Evolutionary conservation across 2,113 vertebrate species (phyloP), one percentile per base, ranked within the genome.

Genomic region (Apistogramma diplotaenia): DNA sequence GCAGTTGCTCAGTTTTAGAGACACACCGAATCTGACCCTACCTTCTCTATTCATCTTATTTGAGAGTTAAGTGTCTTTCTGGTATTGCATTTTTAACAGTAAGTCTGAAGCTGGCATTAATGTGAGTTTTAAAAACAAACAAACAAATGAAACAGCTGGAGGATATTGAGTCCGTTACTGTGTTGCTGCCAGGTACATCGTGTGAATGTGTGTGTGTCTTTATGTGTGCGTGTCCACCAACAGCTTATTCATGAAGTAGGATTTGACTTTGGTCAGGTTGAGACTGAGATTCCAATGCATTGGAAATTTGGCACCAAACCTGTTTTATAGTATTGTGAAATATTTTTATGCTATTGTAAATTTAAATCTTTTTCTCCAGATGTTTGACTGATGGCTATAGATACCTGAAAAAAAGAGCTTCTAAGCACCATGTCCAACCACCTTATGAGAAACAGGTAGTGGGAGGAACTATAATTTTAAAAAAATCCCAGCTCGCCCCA

Each of bases 31-130:
- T 78, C 9, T 11, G 74, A 54, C 65, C 79, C 79, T 71, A 65
- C 78, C 54, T 58, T 49, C 13, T 54, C n/a, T 21, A 31, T 15
- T 77, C 78, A 76, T 29, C 27, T 58, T 87, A 77, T 77, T 79
- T 0, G 0, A 7, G n/a, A 51, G 31, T 81, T 82, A 81, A 29
- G 61, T 76, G 57, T 78, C 65, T n/a, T 9, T 82, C 78, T 79
- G n/a, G n/a, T n/a, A n/a, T 61, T 80, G 49, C 76, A 73, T 56
- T 56, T 76, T 5, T 60, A 31, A 51, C 19, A 29, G 35, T 10
- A 13, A 58, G 51, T 46, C 11, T 2, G 53, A 74, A 58, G 58
- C 46, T 43, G 51, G 35, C 21, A 8, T 61, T 6, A 12, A 19
- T 16, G 51, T 72, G 57, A 85, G 53, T 57, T 51, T 21, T 49